Conservation (phyloP, 2,888 invertebrate genomes). For the Calameuta filiformis region DNA sequence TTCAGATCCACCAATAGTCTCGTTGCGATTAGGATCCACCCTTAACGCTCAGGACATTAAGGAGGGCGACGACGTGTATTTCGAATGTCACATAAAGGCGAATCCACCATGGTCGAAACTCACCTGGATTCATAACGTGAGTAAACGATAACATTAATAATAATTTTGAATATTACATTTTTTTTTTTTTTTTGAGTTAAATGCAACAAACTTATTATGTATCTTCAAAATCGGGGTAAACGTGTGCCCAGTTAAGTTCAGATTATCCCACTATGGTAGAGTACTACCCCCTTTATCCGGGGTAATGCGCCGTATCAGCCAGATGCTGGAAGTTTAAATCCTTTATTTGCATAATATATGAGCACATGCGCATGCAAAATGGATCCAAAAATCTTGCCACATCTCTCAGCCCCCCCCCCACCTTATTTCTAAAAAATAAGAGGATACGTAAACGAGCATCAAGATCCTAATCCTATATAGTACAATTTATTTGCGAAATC, state of each 20-base stretch:
- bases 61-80: slow-evolving; percentile 92
- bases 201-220: background rate
- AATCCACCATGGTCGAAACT: slow-evolving; percentile 88
- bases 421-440: background rate
- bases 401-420: background rate
- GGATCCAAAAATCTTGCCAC: background rate
- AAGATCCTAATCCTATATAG: background rate
- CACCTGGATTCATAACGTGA: slow-evolving; percentile 89
- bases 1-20: slow-evolving; percentile 87
- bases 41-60: slow-evolving; percentile 89
- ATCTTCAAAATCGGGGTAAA: background rate
- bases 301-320: slow-evolving; percentile 49
- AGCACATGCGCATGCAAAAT: slow-evolving; percentile 19
- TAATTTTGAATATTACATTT: background rate
- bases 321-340: slow-evolving; percentile 41
- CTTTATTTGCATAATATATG: slow-evolving; percentile 44
- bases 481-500: background rate
- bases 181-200: background rate
- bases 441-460: background rate
- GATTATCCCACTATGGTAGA: slow-evolving; percentile 6
- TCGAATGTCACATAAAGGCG: slow-evolving; percentile 91
- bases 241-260: background rate
- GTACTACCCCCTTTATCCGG: slow-evolving; percentile 26
- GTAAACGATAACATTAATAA: slow-evolving; percentile 59
- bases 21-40: slow-evolving; percentile 84